Conservation (phyloP, 2,888 invertebrate genomes). For the Cheilosia impressa region DNA sequence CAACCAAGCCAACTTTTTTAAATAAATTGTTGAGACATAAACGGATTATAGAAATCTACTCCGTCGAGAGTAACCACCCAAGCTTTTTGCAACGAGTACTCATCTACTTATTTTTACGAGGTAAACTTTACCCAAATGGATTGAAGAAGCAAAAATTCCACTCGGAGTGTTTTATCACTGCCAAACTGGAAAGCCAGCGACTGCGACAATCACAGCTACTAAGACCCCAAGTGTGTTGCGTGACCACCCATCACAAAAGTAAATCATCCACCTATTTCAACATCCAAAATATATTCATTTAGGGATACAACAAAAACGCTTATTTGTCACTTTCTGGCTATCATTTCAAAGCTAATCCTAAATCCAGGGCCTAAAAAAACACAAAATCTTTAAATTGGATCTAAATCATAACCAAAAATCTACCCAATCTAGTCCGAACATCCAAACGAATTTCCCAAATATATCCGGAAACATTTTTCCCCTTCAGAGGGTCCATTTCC, state of each 20-base stretch:
- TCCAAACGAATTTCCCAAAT: conserved; percentile 53
- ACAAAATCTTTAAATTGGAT: conserved; percentile 70
- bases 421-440: conserved; percentile 52
- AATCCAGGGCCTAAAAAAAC: conserved; percentile 39
- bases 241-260: background rate
- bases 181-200: too few relatives aligned
- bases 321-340: conserved; percentile 60
- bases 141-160: too few relatives aligned
- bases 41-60: too few relatives aligned
- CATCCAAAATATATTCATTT: conserved; percentile 21
- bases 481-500: conserved; percentile 72
- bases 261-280: conserved; percentile 10
- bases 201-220: too few relatives aligned
- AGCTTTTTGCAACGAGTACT: too few relatives aligned
- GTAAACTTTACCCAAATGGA: too few relatives aligned
- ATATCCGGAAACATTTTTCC: conserved; percentile 69
- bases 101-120: too few relatives aligned
- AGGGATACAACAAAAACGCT: conserved; percentile 38
- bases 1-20: too few relatives aligned
- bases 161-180: too few relatives aligned
- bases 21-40: too few relatives aligned
- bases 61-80: too few relatives aligned
- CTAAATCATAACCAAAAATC: conserved; percentile 63
- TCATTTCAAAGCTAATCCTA: conserved; percentile 30
- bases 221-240: too few relatives aligned